phyloP scores from a whole-genome alignment of 2,888 invertebrate genomes.

The Hybos culiciformis region DNA sequence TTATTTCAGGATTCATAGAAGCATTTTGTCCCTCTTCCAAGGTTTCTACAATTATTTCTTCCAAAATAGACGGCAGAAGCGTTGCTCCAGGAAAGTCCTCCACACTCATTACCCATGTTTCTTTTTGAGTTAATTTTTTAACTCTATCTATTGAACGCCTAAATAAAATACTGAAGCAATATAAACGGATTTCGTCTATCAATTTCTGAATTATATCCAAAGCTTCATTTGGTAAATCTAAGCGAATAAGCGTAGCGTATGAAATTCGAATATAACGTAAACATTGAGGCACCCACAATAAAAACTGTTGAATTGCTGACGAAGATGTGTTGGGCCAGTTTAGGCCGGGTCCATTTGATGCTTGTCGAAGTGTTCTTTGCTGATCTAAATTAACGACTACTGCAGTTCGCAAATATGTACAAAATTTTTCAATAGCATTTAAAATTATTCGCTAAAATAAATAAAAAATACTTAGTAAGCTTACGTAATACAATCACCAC shows the following conservation, averaged over 20 bases:
- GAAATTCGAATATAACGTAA: constrained; percentile 67
- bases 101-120: constrained; percentile 78
- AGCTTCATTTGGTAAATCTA: constrained; percentile 81
- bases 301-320: constrained; percentile 41
- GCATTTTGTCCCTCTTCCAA: constrained; percentile 55
- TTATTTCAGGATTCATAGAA: constrained; percentile 53
- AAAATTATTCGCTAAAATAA: constrained; percentile 57
- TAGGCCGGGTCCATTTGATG: constrained; percentile 27
- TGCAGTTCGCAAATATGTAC: constrained; percentile 56
- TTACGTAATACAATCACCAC: too few species aligned
- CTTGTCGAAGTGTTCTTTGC: too few species aligned
- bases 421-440: constrained; percentile 60
- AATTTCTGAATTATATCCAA: constrained; percentile 71
- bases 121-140: constrained; percentile 52
- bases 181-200: constrained; percentile 73
- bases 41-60: constrained; percentile 57
- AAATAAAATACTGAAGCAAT: constrained; percentile 73
- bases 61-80: constrained; percentile 55
- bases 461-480: background rate
- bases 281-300: constrained; percentile 66
- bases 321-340: constrained; percentile 37
- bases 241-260: constrained; percentile 63
- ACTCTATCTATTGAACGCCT: constrained; percentile 72
- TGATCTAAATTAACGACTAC: constrained; percentile 51
- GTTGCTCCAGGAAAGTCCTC: constrained; percentile 79